Conservation (phyloP, 2,113 vertebrate species). For the Centropristis striata region DNA sequence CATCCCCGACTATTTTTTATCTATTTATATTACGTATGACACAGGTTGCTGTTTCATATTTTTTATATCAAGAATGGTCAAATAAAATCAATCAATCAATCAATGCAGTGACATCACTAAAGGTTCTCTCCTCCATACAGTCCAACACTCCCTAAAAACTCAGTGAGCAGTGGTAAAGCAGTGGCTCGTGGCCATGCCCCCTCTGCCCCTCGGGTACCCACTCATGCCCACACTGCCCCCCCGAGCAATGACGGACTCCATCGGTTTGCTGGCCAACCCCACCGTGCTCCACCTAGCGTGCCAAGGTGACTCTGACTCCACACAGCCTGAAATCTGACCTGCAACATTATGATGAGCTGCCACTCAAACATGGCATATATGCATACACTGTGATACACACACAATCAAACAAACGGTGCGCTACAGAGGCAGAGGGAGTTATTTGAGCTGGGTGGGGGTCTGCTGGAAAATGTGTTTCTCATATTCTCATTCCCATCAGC, state of each 20-base stretch:
- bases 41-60: no score
- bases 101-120: constrained; percentile 1
- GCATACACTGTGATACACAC: constrained; percentile 24
- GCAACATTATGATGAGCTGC: constrained; percentile 6
- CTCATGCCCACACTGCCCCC: constrained; percentile 77
- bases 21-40: no score
- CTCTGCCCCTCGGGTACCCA: constrained; percentile 79
- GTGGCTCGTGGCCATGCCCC: constrained; percentile 83
- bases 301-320: constrained; percentile 86
- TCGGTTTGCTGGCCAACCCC: constrained; percentile 82
- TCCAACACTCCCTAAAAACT: constrained; percentile 82
- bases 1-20: no score
- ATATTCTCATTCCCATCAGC: constrained; percentile 82
- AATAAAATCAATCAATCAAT: no score
- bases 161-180: constrained; percentile 68
- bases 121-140: constrained; percentile 41
- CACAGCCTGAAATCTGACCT: constrained; percentile 20
- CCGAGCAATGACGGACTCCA: constrained; percentile 78
- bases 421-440: constrained; percentile 57
- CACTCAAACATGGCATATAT: constrained; percentile 20
- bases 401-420: constrained; percentile 50
- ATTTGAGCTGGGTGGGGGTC: constrained; percentile 87
- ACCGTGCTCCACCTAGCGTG: constrained; percentile 86
- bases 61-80: no score
- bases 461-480: constrained; percentile 87